Evolutionary conservation across 64 coral and sea anemone species (phyloP), one percentile per base, ranked within the genome.

Genomic region (Stichodactyla mertensii): DNA sequence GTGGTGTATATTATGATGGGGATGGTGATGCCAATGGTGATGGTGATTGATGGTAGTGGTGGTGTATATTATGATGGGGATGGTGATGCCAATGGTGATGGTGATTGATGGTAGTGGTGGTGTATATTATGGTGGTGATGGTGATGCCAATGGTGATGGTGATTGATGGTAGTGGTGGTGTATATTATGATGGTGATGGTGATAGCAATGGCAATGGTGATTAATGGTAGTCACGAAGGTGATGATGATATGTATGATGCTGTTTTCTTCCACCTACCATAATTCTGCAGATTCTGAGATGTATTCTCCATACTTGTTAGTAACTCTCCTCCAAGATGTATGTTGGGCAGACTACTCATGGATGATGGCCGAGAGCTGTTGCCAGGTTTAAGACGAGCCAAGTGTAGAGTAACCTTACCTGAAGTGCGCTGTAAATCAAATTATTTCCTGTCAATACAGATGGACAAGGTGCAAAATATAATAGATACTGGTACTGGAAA

Each of bases 301-400:
- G 91, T 79, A 16, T 95, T 91, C n/a, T 95, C 93, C 45, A 95
- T 92, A 28, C 93, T 95, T 45, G 83, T 92, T 52, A 92, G 36
- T 4, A 90, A 92, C 20, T 80, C 93, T 19, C 55, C 80, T 4
- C 91, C 91, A 52, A 77, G 84, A 59, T 87, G 90, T 27, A 89
- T 67, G 61, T 95, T 91, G 14, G 90, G 93, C 52, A 95, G 84
- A 83, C 93, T 95, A 78, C 93, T 95, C 22, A 95, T 88, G 12
- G 93, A 95, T 9, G 93, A 95, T 27, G 93, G 93, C 4, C 89
- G 89, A 55, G 95, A 98, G 87, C 84, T 89, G 70, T 64, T 95
- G 22, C 89, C 89, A 3, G 92, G 95, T 77, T 93, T 94, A 11
- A 98, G 89, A 14, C 95, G 89, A 31, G 95, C 95, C 67, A 98